phyloP scores from a whole-genome alignment of 2,888 invertebrate species.

The Sycophila texana region DNA sequence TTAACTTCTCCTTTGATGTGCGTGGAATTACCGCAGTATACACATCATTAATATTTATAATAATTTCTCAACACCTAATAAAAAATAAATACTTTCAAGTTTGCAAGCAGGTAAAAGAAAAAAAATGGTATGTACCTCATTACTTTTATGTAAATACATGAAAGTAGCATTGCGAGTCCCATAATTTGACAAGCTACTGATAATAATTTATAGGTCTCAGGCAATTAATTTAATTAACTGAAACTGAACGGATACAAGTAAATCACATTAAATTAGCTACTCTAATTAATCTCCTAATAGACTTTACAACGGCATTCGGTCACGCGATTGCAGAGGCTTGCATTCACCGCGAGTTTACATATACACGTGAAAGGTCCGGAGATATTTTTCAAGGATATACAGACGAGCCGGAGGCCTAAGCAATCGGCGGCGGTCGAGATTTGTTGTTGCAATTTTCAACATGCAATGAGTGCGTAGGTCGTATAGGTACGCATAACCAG shows the following conservation, averaged over 20 bases:
- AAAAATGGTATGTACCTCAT: no score
- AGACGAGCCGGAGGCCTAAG: background rate
- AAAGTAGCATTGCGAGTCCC: no score
- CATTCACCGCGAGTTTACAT: background rate
- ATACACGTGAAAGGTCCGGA: constrained; percentile 19
- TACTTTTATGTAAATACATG: no score
- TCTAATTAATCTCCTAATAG: constrained; percentile 20
- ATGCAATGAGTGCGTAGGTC: constrained; percentile 19
- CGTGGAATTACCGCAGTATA: no score
- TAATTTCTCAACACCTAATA: no score
- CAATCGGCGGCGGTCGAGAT: constrained; percentile 13
- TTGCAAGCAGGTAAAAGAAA: no score
- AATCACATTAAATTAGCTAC: background rate
- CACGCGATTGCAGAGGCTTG: background rate
- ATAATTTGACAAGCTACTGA: no score
- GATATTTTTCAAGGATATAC: constrained; percentile 42
- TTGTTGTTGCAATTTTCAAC: constrained; percentile 44
- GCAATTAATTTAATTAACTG: no score
- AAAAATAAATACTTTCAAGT: no score
- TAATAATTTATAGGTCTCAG: no score
- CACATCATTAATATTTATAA: no score
- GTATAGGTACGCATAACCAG: constrained; percentile 3
- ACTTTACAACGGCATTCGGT: background rate
- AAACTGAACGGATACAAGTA: background rate
- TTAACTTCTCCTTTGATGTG: no score